Conservation (phyloP, 2,113 vertebrate species). For the Megaceryle torquata region DNA sequence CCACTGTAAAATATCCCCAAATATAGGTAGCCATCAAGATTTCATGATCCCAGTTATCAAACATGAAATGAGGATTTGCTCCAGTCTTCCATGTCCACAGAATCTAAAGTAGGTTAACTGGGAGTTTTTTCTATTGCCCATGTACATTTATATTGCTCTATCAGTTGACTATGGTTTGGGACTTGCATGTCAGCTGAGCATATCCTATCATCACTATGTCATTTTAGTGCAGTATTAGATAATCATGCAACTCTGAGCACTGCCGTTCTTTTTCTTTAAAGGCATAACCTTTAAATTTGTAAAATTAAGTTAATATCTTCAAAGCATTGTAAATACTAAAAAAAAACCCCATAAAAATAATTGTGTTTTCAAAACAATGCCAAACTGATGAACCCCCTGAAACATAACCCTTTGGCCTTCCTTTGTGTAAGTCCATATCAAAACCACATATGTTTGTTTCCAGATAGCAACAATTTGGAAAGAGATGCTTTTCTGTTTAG, state of each 20-base stretch:
- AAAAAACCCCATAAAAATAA: neutral
- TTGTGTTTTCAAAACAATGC: neutral
- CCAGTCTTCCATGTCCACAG: neutral
- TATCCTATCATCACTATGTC: neutral
- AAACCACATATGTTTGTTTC: neutral
- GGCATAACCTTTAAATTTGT: neutral
- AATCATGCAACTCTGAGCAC: neutral
- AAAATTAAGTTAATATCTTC: neutral
- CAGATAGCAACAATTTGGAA: neutral
- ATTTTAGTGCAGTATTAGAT: neutral
- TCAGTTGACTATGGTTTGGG: neutral
- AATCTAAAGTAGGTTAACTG: neutral
- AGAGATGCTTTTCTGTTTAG: neutral
- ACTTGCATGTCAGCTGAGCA: neutral
- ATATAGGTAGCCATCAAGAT: neutral
- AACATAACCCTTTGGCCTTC: neutral
- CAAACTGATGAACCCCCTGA: neutral
- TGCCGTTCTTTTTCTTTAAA: neutral
- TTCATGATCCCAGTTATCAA: neutral
- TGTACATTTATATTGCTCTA: neutral
- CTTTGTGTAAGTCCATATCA: neutral
- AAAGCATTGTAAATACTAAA: neutral
- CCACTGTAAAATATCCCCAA: neutral
- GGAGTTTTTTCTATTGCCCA: neutral
- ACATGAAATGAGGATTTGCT: neutral